phyloP scores from a whole-genome alignment of 2,113 vertebrate species.

The Podarcis cretensis region DNA sequence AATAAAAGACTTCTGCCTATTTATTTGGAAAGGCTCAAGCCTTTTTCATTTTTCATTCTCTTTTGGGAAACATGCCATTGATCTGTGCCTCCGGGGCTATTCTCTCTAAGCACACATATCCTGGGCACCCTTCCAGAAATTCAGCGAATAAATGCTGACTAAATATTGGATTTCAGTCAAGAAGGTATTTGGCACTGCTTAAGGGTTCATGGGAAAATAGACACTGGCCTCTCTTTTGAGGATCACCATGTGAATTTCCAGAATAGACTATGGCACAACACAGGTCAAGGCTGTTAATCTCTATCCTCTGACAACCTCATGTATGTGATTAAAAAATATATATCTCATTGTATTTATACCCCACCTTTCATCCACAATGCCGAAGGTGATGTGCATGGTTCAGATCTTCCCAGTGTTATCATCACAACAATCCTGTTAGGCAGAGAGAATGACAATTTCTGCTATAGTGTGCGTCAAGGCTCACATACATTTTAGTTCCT shows the following conservation, averaged over 20 bases:
- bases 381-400: not conserved
- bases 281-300: conserved; percentile 25
- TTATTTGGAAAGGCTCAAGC: conserved; percentile 21
- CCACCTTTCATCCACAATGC: not conserved
- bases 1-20: conserved; percentile 38
- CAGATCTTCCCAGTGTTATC: too few species aligned
- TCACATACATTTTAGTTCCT: not conserved
- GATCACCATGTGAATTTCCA: conserved; percentile 32
- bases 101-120: conserved; percentile 29
- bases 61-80: conserved; percentile 42
- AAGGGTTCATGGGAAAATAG: conserved; percentile 54
- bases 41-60: conserved; percentile 35
- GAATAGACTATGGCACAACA: conserved; percentile 33
- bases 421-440: too few species aligned
- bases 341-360: too few species aligned
- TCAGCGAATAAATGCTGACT: conserved; percentile 52
- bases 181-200: conserved; percentile 63
- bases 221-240: conserved; percentile 18
- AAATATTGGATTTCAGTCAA: conserved; percentile 62
- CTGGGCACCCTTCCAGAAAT: conserved; percentile 63
- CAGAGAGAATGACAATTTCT: too few species aligned
- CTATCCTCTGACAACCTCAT: conserved; percentile 18
- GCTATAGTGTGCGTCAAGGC: too few species aligned
- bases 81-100: not conserved
- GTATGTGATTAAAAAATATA: too few species aligned